phyloP scores from a whole-genome alignment of 2,797 vertebrate species.

The Holocentrus rufus region DNA sequence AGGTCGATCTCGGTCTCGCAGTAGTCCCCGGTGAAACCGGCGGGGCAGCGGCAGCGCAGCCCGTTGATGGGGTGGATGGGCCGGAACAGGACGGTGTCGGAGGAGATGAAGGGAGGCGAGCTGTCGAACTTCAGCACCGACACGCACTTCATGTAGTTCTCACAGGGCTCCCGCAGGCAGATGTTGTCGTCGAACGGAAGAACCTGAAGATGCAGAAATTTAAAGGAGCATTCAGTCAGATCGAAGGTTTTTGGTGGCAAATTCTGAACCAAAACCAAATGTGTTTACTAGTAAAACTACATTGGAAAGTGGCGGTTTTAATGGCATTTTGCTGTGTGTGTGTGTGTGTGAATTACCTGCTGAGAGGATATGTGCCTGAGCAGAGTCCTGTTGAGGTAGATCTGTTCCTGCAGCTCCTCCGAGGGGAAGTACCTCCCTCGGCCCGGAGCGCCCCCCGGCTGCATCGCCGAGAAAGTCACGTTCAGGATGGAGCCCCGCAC shows the following conservation, averaged over 20 bases:
- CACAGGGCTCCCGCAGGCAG: conserved; percentile 96
- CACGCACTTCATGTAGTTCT: conserved; percentile 99
- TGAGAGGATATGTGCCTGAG: conserved; percentile 90
- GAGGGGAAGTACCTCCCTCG: conserved; percentile 90
- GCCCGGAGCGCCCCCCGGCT: conserved; percentile 84
- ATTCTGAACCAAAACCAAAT: too few relatives aligned
- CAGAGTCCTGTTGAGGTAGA: conserved; percentile 96
- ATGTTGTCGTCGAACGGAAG: conserved; percentile 99
- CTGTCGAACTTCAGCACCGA: conserved; percentile 96
- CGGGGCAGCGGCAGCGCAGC: conserved; percentile 93
- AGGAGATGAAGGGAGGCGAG: conserved; percentile 95
- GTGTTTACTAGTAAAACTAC: too few relatives aligned
- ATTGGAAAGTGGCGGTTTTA: too few relatives aligned
- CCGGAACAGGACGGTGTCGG: conserved; percentile 93
- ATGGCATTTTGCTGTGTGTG: not conserved
- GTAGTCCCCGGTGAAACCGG: conserved; percentile 95
- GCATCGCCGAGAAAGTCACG: conserved; percentile 94
- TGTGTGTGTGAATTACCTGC: conserved; percentile 71
- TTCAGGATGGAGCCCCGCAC: conserved; percentile 94
- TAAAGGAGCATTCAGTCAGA: not conserved
- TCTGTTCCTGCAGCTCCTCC: conserved; percentile 96
- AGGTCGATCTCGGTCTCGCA: conserved; percentile 98
- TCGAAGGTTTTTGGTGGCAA: too few relatives aligned
- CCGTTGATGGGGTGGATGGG: conserved; percentile 98
- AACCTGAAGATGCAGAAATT: conserved; percentile 75